phyloP scores from a whole-genome alignment of 2,113 vertebrate genomes.

The Pteronura brasiliensis region DNA sequence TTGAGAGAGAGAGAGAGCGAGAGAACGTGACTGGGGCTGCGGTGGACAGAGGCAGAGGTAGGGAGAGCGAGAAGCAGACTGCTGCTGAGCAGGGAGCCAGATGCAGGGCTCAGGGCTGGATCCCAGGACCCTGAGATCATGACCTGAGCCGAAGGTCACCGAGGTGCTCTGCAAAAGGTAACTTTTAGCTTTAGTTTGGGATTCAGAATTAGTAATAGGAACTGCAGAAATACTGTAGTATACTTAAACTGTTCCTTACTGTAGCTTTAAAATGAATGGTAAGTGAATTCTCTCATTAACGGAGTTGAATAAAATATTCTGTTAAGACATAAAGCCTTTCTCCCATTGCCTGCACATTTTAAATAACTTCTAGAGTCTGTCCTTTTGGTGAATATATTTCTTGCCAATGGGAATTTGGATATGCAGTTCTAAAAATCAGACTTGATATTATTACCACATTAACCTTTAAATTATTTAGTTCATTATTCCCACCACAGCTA shows the following conservation, averaged over 20 bases:
- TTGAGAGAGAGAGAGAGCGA: neutral
- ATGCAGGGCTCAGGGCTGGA: no score
- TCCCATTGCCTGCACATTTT: neutral
- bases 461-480: neutral
- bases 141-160: no score
- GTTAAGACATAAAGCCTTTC: neutral
- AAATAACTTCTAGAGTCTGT: neutral
- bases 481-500: slow-evolving; percentile 10
- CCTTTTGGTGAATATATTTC: neutral
- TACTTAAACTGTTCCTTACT: neutral
- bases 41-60: neutral
- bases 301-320: neutral
- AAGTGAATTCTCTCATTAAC: neutral
- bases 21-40: neutral
- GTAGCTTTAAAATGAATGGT: neutral
- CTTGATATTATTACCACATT: neutral
- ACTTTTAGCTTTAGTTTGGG: slow-evolving; percentile 5
- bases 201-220: neutral
- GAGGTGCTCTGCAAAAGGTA: neutral
- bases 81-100: no score
- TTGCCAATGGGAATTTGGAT: slow-evolving; percentile 12
- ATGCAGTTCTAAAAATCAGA: no score
- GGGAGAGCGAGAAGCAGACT: no score
- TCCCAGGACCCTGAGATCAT: no score
- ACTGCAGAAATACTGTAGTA: neutral